A percentile compares a stretch with the other conserved stretches of the same genome.
Evolutionary conservation across 2,888 invertebrate species (phyloP).

Genomic region (Drosophila picticornis): DNA sequence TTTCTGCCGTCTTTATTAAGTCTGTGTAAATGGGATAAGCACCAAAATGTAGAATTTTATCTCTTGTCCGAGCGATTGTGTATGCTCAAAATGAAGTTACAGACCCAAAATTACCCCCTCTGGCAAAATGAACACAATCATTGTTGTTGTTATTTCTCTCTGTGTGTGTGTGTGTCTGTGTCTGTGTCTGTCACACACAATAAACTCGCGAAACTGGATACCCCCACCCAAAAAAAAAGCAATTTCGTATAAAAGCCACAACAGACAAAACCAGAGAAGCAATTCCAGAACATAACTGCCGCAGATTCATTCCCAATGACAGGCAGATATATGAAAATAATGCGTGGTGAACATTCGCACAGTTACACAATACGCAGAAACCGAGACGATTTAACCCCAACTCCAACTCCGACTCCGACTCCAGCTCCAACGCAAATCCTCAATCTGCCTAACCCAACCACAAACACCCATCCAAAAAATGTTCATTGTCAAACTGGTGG

Average conservation of each 20-base stretch:
- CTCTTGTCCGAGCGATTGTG: slow-evolving; percentile 24
- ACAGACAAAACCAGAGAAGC: slow-evolving; percentile 65
- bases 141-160: background rate
- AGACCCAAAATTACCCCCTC: slow-evolving; percentile 4
- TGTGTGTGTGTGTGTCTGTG: background rate
- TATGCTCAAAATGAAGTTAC: slow-evolving; percentile 39
- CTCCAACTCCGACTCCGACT: too few relatives aligned
- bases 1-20: slow-evolving; percentile 1
- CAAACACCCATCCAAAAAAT: background rate
- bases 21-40: slow-evolving; percentile 30
- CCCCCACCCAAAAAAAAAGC: slow-evolving; percentile 51
- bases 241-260: slow-evolving; percentile 76
- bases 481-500: slow-evolving; percentile 32
- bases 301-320: slow-evolving; percentile 70
- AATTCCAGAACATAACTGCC: slow-evolving; percentile 48
- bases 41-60: slow-evolving; percentile 25
- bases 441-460: background rate
- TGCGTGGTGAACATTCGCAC: slow-evolving; percentile 65
- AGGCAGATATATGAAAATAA: slow-evolving; percentile 70
- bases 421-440: too few relatives aligned
- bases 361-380: slow-evolving; percentile 42
- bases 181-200: slow-evolving; percentile 25
- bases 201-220: slow-evolving; percentile 31
- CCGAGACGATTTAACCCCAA: slow-evolving; percentile 9
- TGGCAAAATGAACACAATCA: slow-evolving; percentile 26